These are phyloP conservation scores for Tetranychus piercei DNA, from an alignment of 2,888 invertebrate species.

Conservation along the genomic window DNA sequence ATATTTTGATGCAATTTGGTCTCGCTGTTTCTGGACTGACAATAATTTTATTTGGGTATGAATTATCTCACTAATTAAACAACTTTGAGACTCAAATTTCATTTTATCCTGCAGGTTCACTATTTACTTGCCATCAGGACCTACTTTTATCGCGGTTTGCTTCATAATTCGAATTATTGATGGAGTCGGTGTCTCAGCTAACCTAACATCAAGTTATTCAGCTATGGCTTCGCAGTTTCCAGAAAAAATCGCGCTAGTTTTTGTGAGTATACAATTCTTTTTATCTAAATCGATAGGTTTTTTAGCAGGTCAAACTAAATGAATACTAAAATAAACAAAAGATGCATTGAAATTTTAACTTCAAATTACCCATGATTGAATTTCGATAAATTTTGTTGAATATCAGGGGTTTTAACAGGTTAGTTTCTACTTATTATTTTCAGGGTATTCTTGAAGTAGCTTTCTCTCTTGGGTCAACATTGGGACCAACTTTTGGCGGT, in stretches of 20 bases:
- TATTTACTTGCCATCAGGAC: constrained; percentile 34
- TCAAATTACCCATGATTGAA: not conserved
- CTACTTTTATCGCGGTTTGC: constrained; percentile 53
- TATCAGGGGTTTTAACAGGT: not conserved
- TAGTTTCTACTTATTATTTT: not conserved
- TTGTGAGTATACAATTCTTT: constrained; percentile 29
- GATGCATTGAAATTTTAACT: too few species aligned
- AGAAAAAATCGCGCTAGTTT: constrained; percentile 53
- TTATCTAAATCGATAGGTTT: too few species aligned
- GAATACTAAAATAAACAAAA: too few species aligned
- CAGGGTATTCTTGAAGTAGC: constrained; percentile 53
- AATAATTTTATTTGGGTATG: constrained; percentile 50
- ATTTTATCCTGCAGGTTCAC: not conserved
- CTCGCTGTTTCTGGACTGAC: constrained; percentile 63
- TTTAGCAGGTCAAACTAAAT: too few species aligned
- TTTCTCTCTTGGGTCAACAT: constrained; percentile 66
- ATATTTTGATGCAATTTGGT: constrained; percentile 58
- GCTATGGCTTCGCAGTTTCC: constrained; percentile 74
- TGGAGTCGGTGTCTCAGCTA: constrained; percentile 67
- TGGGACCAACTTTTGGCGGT: constrained; percentile 75
- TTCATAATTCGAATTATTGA: constrained; percentile 60
- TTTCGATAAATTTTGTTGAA: not conserved
- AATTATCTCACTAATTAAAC: constrained; percentile 29
- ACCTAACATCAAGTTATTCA: constrained; percentile 65
- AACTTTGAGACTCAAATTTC: not conserved